phyloP scores from a whole-genome alignment of 2,888 invertebrate genomes.

The Leucophenga maculata region DNA sequence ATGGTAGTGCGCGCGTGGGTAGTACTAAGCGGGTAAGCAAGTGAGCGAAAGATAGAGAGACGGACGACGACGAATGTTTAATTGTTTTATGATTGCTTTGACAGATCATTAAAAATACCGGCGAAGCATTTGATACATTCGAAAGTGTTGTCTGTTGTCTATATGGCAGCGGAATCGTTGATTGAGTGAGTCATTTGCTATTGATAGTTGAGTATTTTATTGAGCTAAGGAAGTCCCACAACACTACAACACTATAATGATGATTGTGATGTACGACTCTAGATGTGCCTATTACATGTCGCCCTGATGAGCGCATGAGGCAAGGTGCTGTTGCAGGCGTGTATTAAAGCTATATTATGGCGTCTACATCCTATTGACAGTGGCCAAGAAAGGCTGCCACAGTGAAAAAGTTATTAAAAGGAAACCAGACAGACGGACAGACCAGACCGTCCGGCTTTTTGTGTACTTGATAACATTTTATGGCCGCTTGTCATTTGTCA shows the following conservation, averaged over 20 bases:
- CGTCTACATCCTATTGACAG: constrained; percentile 34
- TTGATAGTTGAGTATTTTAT: neutral
- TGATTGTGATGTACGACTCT: constrained; percentile 58
- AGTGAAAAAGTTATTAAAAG: neutral
- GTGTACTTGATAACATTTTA: constrained; percentile 52
- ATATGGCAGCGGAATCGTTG: neutral
- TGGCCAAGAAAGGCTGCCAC: neutral
- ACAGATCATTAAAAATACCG: constrained; percentile 57
- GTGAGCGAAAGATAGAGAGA: constrained; percentile 45
- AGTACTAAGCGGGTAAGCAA: neutral
- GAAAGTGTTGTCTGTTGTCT: neutral
- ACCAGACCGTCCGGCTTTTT: constrained; percentile 18
- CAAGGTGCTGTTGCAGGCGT: neutral
- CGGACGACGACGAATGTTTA: constrained; percentile 43
- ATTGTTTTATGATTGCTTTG: constrained; percentile 65
- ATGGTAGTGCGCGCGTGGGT: constrained; percentile 15
- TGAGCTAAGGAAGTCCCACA: neutral
- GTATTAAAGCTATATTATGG: constrained; percentile 50
- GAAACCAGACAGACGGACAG: too few relatives aligned
- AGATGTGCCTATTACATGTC: constrained; percentile 26
- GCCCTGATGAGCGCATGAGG: neutral
- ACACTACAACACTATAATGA: too few relatives aligned
- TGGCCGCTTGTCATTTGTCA: constrained; percentile 56
- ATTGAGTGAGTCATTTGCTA: constrained; percentile 7
- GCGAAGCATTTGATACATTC: constrained; percentile 30